phyloP scores from a whole-genome alignment of 2,888 invertebrate genomes.

The Lomographa bimaculata region DNA sequence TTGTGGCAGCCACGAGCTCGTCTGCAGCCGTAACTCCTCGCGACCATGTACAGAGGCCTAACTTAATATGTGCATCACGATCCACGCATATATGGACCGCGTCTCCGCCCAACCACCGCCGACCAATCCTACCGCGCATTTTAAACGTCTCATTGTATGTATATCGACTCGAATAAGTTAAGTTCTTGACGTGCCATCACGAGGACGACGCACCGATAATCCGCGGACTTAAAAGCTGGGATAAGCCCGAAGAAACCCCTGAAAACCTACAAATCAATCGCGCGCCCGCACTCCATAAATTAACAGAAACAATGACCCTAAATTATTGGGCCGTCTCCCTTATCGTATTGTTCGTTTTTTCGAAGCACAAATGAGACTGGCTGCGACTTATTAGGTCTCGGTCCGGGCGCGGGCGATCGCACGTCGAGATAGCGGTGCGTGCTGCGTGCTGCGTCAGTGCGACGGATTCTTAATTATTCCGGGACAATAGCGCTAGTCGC shows the following conservation, averaged over 20 bases:
- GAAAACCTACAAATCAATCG: slow-evolving; percentile 80
- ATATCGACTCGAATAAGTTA: slow-evolving; percentile 79
- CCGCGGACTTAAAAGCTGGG: slow-evolving; percentile 24
- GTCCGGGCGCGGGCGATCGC: slow-evolving; percentile 68
- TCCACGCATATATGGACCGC: slow-evolving; percentile 71
- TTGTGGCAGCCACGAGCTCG: slow-evolving; percentile 64
- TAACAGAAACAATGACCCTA: slow-evolving; percentile 82
- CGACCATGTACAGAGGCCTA: slow-evolving; percentile 75
- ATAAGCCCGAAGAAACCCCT: slow-evolving; percentile 54
- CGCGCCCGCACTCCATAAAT: slow-evolving; percentile 79
- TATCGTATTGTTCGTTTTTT: slow-evolving; percentile 76
- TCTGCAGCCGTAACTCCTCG: slow-evolving; percentile 68
- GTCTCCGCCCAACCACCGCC: slow-evolving; percentile 64
- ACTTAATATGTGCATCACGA: slow-evolving; percentile 84
- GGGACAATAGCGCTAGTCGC: slow-evolving; percentile 61
- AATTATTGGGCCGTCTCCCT: slow-evolving; percentile 78
- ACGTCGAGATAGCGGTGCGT: slow-evolving; percentile 63
- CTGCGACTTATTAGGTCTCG: slow-evolving; percentile 78
- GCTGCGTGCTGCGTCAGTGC: slow-evolving; percentile 34
- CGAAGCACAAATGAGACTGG: slow-evolving; percentile 80
- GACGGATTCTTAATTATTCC: slow-evolving; percentile 65
- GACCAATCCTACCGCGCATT: slow-evolving; percentile 79
- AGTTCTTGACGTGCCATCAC: slow-evolving; percentile 60
- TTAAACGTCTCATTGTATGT: slow-evolving; percentile 80
- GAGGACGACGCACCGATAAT: slow-evolving; percentile 42